Conservation (phyloP, 2,888 invertebrate genomes). For the Yponomeuta sedellus region DNA sequence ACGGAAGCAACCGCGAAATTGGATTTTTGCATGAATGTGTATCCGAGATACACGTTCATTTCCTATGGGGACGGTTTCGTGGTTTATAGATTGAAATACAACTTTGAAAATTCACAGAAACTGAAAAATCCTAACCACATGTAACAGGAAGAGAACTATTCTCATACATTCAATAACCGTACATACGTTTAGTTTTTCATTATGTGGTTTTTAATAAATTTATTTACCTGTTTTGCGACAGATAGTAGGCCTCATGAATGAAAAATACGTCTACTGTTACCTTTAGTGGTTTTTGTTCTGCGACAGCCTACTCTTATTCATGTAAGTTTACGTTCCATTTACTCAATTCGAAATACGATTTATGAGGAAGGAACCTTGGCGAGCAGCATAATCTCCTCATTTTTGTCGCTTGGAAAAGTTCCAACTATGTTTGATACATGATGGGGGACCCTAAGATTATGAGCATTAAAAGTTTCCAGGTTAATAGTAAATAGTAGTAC, state of each 20-base stretch:
- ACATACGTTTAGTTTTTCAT: too few species aligned
- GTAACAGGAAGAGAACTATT: too few species aligned
- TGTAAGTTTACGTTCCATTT: slow-evolving; percentile 18
- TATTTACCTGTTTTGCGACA: background rate
- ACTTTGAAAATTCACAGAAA: background rate
- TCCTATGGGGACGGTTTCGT: background rate
- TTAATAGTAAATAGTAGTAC: too few species aligned
- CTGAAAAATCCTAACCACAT: too few species aligned
- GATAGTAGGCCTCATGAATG: background rate
- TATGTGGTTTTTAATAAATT: too few species aligned
- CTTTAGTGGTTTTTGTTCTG: background rate
- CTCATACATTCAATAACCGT: too few species aligned
- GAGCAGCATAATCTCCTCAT: slow-evolving; percentile 25
- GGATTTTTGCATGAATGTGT: slow-evolving; percentile 1
- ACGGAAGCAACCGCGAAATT: slow-evolving; percentile 1
- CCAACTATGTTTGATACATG: slow-evolving; percentile 23
- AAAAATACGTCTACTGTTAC: background rate
- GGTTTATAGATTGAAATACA: background rate
- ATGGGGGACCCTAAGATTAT: slow-evolving; percentile 13
- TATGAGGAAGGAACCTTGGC: slow-evolving; percentile 24
- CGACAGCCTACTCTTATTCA: slow-evolving; percentile 10
- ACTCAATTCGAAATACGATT: slow-evolving; percentile 21
- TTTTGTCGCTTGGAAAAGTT: slow-evolving; percentile 28
- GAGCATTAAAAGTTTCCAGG: background rate
- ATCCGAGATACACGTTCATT: background rate